Conservation (phyloP, 1,140 invertebrate species). For the Pseudomyrmex pallidus region DNA sequence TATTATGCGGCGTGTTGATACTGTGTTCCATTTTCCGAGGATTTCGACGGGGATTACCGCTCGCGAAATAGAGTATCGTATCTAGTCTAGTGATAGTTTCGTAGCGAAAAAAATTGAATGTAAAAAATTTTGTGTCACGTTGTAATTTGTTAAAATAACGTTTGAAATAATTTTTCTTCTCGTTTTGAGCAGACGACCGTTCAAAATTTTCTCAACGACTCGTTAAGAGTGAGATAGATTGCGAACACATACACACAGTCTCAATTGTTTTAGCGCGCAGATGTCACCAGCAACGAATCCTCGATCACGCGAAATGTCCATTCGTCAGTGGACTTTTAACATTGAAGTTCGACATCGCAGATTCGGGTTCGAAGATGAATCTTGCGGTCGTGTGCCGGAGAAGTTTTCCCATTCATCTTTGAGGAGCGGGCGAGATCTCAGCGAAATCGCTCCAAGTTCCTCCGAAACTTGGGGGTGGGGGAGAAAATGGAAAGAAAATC, state of each 20-base stretch:
- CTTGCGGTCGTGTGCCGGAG: background rate
- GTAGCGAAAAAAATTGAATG: background rate
- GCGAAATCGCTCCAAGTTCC: conserved; percentile 11
- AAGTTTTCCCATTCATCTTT: conserved; percentile 36
- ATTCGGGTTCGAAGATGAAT: conserved; percentile 14
- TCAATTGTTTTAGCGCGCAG: background rate
- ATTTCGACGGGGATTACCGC: conserved; percentile 24
- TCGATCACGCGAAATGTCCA: conserved; percentile 30
- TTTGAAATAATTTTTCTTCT: too few relatives aligned
- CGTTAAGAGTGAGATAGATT: too few relatives aligned
- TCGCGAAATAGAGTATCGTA: conserved; percentile 6
- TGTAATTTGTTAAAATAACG: conserved; percentile 4
- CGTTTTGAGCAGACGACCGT: too few relatives aligned
- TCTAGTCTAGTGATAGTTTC: background rate
- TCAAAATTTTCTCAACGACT: background rate
- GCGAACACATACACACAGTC: too few relatives aligned
- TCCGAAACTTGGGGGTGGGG: background rate
- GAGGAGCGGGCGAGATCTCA: conserved; percentile 13
- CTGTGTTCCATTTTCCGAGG: conserved; percentile 20
- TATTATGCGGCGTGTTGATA: background rate
- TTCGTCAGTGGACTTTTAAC: conserved; percentile 34
- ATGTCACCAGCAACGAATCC: conserved; percentile 6
- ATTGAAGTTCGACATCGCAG: conserved; percentile 19
- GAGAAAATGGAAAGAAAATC: conserved; percentile 3
- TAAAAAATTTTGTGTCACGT: background rate